Percentiles rank a stretch among this genome's conserved stretches.
Conservation (phyloP, 2,888 invertebrate genomes). For the Odontocerum albicorne region DNA sequence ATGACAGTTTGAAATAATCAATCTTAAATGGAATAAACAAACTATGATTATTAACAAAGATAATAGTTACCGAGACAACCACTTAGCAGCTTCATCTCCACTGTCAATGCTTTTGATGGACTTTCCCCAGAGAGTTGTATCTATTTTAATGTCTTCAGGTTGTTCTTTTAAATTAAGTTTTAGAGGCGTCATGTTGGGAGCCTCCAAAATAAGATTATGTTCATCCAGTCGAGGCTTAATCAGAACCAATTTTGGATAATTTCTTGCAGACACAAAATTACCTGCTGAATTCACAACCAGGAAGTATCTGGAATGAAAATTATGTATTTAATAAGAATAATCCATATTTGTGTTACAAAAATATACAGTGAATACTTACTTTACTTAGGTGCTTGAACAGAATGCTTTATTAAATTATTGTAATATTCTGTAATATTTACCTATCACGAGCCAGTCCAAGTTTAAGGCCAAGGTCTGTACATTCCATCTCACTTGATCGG, state of each 20-base stretch:
- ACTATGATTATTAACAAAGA: too few relatives aligned
- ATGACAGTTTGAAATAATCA: too few relatives aligned
- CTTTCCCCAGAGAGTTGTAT: constrained; percentile 60
- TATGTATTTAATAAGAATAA: too few relatives aligned
- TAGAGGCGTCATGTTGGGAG: constrained; percentile 58
- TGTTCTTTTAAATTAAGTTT: constrained; percentile 52
- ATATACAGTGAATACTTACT: too few relatives aligned
- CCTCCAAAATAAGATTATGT: constrained; percentile 56
- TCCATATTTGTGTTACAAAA: too few relatives aligned
- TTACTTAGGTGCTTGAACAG: too few relatives aligned
- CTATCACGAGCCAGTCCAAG: constrained; percentile 60
- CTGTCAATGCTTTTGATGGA: constrained; percentile 68
- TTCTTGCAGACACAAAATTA: constrained; percentile 61
- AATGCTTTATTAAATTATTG: too few relatives aligned
- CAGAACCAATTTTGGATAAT: constrained; percentile 57
- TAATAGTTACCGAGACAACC: constrained; percentile 71
- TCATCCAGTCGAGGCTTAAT: constrained; percentile 54
- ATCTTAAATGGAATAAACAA: too few relatives aligned
- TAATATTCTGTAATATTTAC: too few relatives aligned
- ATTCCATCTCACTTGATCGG: constrained; percentile 52
- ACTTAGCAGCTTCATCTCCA: constrained; percentile 69
- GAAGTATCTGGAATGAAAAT: too few relatives aligned
- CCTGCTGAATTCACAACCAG: constrained; percentile 60
- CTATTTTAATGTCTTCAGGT: constrained; percentile 38
- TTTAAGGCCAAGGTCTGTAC: constrained; percentile 56